Evolutionary conservation across 2,888 invertebrate species (phyloP), one percentile per base, ranked within the genome.

Genomic region (Biston betularia): DNA sequence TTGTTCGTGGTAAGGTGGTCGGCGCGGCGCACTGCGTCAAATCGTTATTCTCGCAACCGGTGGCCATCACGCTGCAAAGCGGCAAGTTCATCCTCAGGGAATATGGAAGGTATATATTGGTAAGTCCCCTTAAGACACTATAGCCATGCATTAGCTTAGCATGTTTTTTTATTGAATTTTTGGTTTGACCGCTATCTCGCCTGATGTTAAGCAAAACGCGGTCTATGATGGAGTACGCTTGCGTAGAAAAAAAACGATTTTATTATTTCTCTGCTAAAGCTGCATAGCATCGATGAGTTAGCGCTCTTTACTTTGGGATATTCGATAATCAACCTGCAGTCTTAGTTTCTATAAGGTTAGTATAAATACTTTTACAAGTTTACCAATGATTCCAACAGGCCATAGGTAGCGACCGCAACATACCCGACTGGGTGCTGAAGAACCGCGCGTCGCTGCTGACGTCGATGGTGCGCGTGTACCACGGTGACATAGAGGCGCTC

Each of bases 61-160:
- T 95, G 57, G 95, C 98, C 63, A 95, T 98, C 78, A 95, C 97
- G 0, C 90, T 98, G 56, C 96, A 97, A 84, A 97, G 97, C 86
- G 98, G 98, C 58, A 98, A 98, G 89, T 98, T 98, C 92, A 96
- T 97, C 68, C 93, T 98, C 54, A 95, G 96, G 76, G 96, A 97
- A 82, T 96, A 97, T 79, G 97, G 97, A 10, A 95, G 97, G 79
- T 98, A 97, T 79, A 95, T 97, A 57, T 88, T 98, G 95, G 98
- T 98, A 88, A 95, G 95, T 38, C 11, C 0, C 5, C 12, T 12
- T 42, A 5, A 42, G 42, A 24, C 24, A 24, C 3, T 2, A 24
- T 24, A 3, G 24, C 24, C 24, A 3, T 24, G 24, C 24, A 3
- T 24, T 24, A 24, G 24, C 24, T 24, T 24, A 24, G 24, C 24